Evolutionary conservation across 1,140 invertebrate genomes (phyloP).

Genomic region (Steinernema feltiae): DNA sequence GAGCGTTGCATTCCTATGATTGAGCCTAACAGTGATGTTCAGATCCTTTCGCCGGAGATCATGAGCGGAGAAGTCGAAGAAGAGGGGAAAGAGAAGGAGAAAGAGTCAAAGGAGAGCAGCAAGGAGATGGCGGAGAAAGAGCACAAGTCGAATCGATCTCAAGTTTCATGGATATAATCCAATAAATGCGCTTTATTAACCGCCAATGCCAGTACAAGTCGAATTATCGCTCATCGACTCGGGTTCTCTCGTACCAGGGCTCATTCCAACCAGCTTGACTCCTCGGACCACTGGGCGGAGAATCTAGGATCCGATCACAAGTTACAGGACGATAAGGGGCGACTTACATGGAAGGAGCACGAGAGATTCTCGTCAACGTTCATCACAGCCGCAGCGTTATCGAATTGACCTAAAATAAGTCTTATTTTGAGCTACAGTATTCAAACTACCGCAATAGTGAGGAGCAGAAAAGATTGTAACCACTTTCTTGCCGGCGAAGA

Average conservation of each 20-base stretch:
- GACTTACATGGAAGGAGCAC: conserved; percentile 37
- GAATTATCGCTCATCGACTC: neutral
- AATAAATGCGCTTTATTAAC: too few relatives aligned
- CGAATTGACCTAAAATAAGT: conserved; percentile 59
- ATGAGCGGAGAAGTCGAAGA: conserved; percentile 28
- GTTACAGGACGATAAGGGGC: neutral
- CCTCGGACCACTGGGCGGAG: neutral
- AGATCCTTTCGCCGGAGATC: conserved; percentile 37
- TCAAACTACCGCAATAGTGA: conserved; percentile 71
- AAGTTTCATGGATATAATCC: neutral
- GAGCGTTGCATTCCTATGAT: neutral
- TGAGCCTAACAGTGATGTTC: conserved; percentile 19
- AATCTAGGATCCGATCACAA: neutral
- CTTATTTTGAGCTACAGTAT: neutral
- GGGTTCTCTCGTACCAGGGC: neutral
- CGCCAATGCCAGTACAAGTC: too few relatives aligned
- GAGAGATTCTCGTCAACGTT: conserved; percentile 30
- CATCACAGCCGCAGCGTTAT: conserved; percentile 32
- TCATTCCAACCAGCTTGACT: neutral
- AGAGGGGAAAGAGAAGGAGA: conserved; percentile 25
- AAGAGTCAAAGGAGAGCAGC: conserved; percentile 24
- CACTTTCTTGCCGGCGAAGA: conserved; percentile 83
- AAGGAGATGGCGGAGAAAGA: conserved; percentile 14
- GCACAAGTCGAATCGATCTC: neutral
- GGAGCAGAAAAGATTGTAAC: conserved; percentile 74